Base-by-base conservation (phyloP, 2,888 invertebrate species). In the Portevinia maculata region DNA sequence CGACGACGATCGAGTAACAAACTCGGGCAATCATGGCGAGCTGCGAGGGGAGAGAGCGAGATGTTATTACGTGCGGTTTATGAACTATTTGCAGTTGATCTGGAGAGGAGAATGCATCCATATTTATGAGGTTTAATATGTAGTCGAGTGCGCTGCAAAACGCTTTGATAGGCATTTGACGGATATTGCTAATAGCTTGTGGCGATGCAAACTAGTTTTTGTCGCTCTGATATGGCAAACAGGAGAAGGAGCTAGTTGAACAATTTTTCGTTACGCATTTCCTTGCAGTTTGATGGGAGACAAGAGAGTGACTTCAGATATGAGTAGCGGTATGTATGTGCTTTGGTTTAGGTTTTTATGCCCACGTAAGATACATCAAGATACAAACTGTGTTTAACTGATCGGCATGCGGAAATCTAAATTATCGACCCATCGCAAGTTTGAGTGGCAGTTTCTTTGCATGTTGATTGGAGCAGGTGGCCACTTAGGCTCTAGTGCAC, bases 21-120 rank as follows among this genome's bases (percentile, higher is more conserved):
- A 64, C 59, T 57, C 50, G 19, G 24, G 71, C 52, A 52, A 59
- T 65, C 69, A 41, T 60, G 37, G 50, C 13, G 5, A 24, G 24
- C 24, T 24, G 24, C 24, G 24, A 5, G 24, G 24, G 24, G 5
- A 5, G 3, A 24, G 5, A 15, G 41, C 52, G 17, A 83, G 71
- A 83, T 83, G 62, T 83, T 78, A 83, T 78, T 71, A 78, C 78
- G 78, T 83, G 83, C 83, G 78, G 83, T 83, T 83, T 83, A 78
- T 83, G 83, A 83, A 78, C 83, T 83, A 83, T 83, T 83, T 83
- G 71, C 65, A 59, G 76, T 76, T 83, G 59, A 76, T 75, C 81
- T 75, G 59, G 34, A 24, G 76, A 53, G 60, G n/a, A 24, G 52
- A 60, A 60, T 65, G 53, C 70, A 62, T 83, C 83, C 83, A 83